Base-by-base conservation (phyloP, 2,888 invertebrate species). In the Psococerastis gibbosa region DNA sequence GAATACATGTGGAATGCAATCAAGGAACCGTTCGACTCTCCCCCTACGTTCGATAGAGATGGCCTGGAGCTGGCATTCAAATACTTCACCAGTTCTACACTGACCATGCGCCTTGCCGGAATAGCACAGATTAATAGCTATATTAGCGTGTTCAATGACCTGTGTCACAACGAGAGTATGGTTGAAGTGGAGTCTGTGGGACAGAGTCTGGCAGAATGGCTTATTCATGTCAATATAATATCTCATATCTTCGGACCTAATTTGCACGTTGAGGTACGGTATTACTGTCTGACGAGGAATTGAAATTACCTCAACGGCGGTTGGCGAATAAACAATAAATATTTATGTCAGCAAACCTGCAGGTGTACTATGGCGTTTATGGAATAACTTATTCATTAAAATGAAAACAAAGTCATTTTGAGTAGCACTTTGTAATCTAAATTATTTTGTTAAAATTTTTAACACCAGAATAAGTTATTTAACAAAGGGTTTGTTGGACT, bases 171-270 rank as follows among this genome's bases (percentile, higher is more conserved):
- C 23, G 89, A 88, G 55, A 79, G 82, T 1, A 73, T 85, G 1
- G 75, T 82, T 0, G 87, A 89, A 56, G 82, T 83, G 0, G 89
- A 91, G 56, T 66, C 79, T 22, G 78, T 84, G 23, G 87, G 85
- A 0, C 78, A 83, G 50, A 78, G 75, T 51, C 69, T 94, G 51
- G 87, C 87, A 1, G 74, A 81, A 50, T 94, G 92, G 92, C 66
- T 94, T 16, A 78, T 85, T 0, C 75, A 73, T 50, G 83, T 88
- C 60, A 85, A 82, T 58, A 88, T 94, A 48, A 83, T 92, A 51
- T 81, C 88, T 53, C 89, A 92, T 59, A 76, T 94, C 46, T 94
- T 92, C 66, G 92, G 94, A n/a, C 94, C 94, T 22, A 94, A 94
- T 67, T 69, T 92, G 51, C 94, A 94, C 64, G 91, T 91, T 32